A percentile compares a stretch with the other conserved stretches of the same genome.
phyloP scores from a whole-genome alignment of 2,113 vertebrate species.

The Riparia riparia region DNA sequence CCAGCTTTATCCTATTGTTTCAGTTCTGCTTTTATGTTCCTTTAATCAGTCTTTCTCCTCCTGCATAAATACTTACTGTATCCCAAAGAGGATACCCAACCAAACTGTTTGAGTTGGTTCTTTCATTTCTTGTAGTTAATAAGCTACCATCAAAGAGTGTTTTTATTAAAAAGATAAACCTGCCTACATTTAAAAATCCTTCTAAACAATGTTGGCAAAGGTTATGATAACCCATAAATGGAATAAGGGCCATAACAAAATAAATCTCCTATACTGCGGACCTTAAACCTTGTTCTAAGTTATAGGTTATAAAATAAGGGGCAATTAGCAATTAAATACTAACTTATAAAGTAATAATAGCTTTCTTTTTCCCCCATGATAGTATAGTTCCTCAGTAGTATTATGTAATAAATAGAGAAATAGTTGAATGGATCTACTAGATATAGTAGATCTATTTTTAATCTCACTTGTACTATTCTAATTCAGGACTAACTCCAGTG shows the following conservation, averaged over 20 bases:
- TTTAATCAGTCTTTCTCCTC: neutral
- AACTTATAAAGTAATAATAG: neutral
- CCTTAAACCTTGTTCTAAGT: slow-evolving; percentile 3
- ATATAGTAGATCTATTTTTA: neutral
- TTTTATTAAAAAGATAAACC: slow-evolving; percentile 25
- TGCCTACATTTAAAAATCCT: neutral
- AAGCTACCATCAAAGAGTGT: neutral
- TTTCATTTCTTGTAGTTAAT: slow-evolving; percentile 1
- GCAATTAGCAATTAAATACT: slow-evolving; percentile 32
- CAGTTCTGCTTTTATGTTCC: neutral
- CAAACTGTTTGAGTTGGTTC: neutral
- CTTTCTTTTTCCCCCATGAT: neutral
- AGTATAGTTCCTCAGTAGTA: neutral
- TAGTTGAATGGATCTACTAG: neutral
- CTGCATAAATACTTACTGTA: neutral
- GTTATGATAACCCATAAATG: slow-evolving; percentile 15
- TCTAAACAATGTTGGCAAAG: neutral
- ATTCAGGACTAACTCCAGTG: neutral
- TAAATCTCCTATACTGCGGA: neutral
- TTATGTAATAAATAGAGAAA: neutral
- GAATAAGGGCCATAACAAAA: neutral
- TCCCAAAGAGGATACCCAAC: neutral
- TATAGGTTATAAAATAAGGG: neutral
- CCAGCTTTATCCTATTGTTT: neutral
- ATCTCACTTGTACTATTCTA: neutral